Percentiles rank a stretch among this genome's conserved stretches.
These are phyloP conservation scores for Mobula hypostoma DNA, from an alignment of 2,113 vertebrate genomes.

Conservation along the genomic window DNA sequence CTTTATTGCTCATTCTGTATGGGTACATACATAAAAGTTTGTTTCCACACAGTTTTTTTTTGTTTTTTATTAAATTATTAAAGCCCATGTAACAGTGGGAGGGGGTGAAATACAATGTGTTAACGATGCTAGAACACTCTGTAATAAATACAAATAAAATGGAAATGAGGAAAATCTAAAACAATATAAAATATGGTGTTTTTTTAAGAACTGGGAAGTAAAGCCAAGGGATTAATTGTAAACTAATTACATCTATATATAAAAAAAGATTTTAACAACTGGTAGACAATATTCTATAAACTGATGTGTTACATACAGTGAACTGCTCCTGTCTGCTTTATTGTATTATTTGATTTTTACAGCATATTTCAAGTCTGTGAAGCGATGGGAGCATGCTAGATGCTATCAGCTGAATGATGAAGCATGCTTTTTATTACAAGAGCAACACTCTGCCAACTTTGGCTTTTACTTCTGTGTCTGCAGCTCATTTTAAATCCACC, in stretches of 20 bases:
- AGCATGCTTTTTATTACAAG: constrained; percentile 45
- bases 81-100: constrained; percentile 85
- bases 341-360: constrained; percentile 47
- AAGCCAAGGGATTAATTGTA: constrained; percentile 53
- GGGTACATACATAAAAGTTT: constrained; percentile 70
- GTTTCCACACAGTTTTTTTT: constrained; percentile 71
- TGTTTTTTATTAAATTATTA: constrained; percentile 55
- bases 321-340: constrained; percentile 46
- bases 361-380: constrained; percentile 40
- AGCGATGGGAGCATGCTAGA: constrained; percentile 48
- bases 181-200: constrained; percentile 51
- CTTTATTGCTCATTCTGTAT: constrained; percentile 91
- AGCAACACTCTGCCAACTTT: constrained; percentile 41
- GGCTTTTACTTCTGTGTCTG: constrained; percentile 48
- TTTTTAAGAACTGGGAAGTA: constrained; percentile 57
- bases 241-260: constrained; percentile 63
- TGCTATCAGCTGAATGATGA: constrained; percentile 40
- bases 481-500: constrained; percentile 50
- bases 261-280: constrained; percentile 54
- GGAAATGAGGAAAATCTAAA: constrained; percentile 50
- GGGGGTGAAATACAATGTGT: constrained; percentile 70
- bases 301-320: constrained; percentile 50
- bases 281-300: constrained; percentile 48
- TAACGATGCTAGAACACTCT: constrained; percentile 69
- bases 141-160: constrained; percentile 85